phyloP scores from a whole-genome alignment of 2,888 invertebrate genomes.

The Caenorhabditis sp. region DNA sequence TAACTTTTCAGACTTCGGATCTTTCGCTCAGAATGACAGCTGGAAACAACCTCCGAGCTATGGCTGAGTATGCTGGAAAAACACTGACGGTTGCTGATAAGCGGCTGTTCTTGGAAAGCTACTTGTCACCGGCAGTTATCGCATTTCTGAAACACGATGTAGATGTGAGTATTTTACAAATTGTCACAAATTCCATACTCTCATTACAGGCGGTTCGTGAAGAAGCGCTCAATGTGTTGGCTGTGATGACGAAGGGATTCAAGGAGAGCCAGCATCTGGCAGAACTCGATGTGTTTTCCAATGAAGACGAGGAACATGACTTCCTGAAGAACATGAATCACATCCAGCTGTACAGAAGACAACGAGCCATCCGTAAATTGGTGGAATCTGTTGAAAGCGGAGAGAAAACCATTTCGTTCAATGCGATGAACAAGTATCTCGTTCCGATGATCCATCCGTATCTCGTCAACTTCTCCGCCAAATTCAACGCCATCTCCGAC shows the following conservation, averaged over 20 bases:
- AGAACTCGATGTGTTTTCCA: slow-evolving; percentile 70
- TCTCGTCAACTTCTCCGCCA: slow-evolving; percentile 89
- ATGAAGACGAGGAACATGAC: slow-evolving; percentile 86
- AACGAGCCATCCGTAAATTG: slow-evolving; percentile 89
- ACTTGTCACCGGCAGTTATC: slow-evolving; percentile 49
- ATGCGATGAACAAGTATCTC: slow-evolving; percentile 88
- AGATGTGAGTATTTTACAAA: slow-evolving; percentile 33
- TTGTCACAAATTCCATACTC: background rate
- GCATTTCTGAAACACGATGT: slow-evolving; percentile 50
- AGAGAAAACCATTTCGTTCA: slow-evolving; percentile 63
- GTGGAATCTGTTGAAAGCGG: slow-evolving; percentile 82
- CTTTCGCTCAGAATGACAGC: slow-evolving; percentile 73
- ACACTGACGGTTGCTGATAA: slow-evolving; percentile 36
- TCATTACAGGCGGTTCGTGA: slow-evolving; percentile 87
- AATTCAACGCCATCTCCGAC: slow-evolving; percentile 85
- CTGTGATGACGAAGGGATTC: slow-evolving; percentile 86
- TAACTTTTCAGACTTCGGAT: slow-evolving; percentile 65
- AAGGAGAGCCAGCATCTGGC: slow-evolving; percentile 82
- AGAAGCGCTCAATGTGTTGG: slow-evolving; percentile 90
- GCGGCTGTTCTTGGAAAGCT: slow-evolving; percentile 38
- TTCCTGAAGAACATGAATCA: slow-evolving; percentile 90
- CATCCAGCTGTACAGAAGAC: slow-evolving; percentile 88
- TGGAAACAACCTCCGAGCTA: slow-evolving; percentile 64
- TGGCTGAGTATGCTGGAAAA: slow-evolving; percentile 57
- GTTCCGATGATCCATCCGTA: slow-evolving; percentile 91